phyloP scores from a whole-genome alignment of 2,797 vertebrate genomes.

The Siniperca undulata region DNA sequence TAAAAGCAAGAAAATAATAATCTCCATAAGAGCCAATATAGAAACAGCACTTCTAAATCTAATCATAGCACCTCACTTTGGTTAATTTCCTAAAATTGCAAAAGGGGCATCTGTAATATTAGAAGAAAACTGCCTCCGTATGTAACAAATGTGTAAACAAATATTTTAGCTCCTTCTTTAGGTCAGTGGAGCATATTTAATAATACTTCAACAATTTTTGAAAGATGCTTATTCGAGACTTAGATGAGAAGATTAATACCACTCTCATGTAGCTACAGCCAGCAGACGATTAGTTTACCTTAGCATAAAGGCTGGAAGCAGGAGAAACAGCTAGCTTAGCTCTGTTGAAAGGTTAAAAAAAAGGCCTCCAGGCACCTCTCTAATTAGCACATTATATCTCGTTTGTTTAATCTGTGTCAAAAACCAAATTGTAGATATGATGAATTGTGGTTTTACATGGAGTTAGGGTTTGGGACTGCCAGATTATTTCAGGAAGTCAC shows the following conservation, averaged over 20 bases:
- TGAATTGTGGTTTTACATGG: background rate
- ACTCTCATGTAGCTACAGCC: background rate
- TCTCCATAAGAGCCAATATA: background rate
- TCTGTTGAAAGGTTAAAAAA: background rate
- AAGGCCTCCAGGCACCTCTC: background rate
- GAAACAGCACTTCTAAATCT: background rate
- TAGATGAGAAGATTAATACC: background rate
- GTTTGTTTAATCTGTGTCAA: background rate
- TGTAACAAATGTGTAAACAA: background rate
- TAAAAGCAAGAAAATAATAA: slow-evolving; percentile 16
- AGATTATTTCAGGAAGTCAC: background rate
- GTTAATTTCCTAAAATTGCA: background rate
- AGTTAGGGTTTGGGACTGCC: background rate
- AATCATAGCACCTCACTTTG: background rate
- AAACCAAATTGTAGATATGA: background rate
- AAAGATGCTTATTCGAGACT: background rate
- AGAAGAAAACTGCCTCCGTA: background rate
- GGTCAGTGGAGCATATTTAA: background rate
- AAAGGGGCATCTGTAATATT: background rate
- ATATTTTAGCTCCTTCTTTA: background rate
- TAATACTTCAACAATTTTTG: background rate
- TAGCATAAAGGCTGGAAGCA: background rate
- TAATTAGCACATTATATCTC: background rate
- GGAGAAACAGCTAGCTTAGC: background rate
- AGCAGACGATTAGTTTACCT: background rate